Evolutionary conservation across 2,888 invertebrate species (phyloP).

Genomic region (Eristalis intricaria): DNA sequence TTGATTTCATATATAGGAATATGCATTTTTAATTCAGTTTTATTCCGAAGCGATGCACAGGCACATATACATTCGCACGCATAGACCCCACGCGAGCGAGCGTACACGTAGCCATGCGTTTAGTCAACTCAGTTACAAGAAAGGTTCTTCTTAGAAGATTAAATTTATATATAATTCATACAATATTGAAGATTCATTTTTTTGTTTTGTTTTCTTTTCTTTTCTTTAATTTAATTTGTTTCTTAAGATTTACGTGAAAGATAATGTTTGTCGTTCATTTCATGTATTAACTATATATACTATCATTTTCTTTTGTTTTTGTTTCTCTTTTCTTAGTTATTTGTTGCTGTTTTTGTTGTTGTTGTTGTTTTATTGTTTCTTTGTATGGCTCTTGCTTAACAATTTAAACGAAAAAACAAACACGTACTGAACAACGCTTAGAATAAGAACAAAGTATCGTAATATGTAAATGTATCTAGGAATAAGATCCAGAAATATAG

Average conservation of each 20-base stretch:
- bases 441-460: conserved; percentile 1
- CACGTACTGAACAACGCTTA: neutral
- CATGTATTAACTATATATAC: neutral
- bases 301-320: neutral
- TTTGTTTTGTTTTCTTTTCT: neutral
- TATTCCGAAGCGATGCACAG: neutral
- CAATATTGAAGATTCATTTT: neutral
- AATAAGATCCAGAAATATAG: neutral
- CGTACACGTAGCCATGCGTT: neutral
- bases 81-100: neutral
- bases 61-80: neutral
- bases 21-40: conserved; percentile 10
- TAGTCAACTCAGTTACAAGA: conserved; percentile 12
- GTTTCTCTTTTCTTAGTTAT: no score
- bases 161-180: conserved; percentile 6
- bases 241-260: conserved; percentile 5
- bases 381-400: neutral
- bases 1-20: conserved; percentile 6
- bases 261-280: neutral
- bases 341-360: neutral
- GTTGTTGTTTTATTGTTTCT: neutral
- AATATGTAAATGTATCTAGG: neutral
- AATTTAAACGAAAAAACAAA: neutral
- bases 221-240: neutral
- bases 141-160: conserved; percentile 11